phyloP scores from a whole-genome alignment of 2,888 invertebrate species.

The Eulithis prunata region DNA sequence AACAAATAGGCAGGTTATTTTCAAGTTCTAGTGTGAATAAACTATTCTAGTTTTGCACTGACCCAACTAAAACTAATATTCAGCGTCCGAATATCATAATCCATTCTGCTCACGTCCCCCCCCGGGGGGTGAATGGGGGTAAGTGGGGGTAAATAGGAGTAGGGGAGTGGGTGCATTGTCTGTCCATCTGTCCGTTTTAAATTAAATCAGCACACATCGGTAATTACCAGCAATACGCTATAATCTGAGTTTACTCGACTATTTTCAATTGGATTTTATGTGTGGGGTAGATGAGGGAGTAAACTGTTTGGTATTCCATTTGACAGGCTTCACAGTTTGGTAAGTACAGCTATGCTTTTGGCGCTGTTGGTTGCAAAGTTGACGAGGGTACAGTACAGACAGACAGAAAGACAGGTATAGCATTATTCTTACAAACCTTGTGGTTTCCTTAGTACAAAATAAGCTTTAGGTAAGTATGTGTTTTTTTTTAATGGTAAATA shows the following conservation, averaged over 20 bases:
- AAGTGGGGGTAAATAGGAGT: constrained; percentile 8
- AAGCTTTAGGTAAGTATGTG: too few relatives aligned
- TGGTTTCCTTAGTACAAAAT: too few relatives aligned
- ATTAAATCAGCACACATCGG: constrained; percentile 40
- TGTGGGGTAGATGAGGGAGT: neutral
- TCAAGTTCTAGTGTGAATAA: too few relatives aligned
- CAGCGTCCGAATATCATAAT: constrained; percentile 25
- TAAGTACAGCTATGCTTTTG: too few relatives aligned
- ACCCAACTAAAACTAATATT: constrained; percentile 21
- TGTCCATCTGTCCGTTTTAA: constrained; percentile 33
- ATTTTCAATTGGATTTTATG: constrained; percentile 29
- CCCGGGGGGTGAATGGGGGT: neutral
- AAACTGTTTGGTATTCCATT: constrained; percentile 17
- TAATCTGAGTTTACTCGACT: constrained; percentile 26
- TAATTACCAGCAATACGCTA: constrained; percentile 23
- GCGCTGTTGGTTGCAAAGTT: too few relatives aligned
- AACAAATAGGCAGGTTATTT: too few relatives aligned
- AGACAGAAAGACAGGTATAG: too few relatives aligned
- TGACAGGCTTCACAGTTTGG: neutral
- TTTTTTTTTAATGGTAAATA: too few relatives aligned
- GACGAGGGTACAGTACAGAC: too few relatives aligned
- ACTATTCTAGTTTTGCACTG: neutral
- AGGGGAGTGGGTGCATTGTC: constrained; percentile 17
- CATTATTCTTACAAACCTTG: too few relatives aligned
- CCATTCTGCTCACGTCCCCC: constrained; percentile 18